Base-by-base conservation (phyloP, 2,113 vertebrate genomes). In the Indri indri region DNA sequence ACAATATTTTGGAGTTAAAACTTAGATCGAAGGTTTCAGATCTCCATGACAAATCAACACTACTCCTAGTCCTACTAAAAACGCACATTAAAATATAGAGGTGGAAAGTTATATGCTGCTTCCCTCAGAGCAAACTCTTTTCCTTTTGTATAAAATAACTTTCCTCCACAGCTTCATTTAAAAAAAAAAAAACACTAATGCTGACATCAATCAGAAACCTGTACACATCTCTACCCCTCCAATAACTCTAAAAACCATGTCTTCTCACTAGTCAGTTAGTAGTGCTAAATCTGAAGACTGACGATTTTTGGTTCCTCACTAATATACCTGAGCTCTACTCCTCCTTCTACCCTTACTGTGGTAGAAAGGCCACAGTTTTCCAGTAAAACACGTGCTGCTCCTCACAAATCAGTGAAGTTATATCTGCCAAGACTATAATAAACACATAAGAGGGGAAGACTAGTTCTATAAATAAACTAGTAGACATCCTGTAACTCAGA, bases 331-430 rank as follows among this genome's bases (percentile, higher is more conserved):
- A 98, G 98, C 77, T 81, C 95, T 0, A 98, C 98, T 37, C 98
- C 99, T 23, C 98, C 99, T 96, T 99, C 99, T 68, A 99, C 99
- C 96, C 99, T 99, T 98, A 99, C 99, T 6, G 99, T 99, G 8
- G 99, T 99, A 92, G 99, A 98, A 97, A 98, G 99, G 81, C 99
- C 99, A 10, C 98, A 99, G 0, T 99, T 99, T 12, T 97, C 99
- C 94, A 98, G 96, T 96, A 96, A 98, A 32, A 76, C 90, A 0
- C 97, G 97, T 65, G n/a, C 90, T 0, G 76, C 92, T 7, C 61
- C 32, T 94, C 22, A 20, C 85, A 96, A 47, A 96, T 77, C 0
- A 97, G 88, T 93, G 95, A 96, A 74, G 42, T 13, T 74, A 4
- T 47, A 74, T 30, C 37, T 96, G 95, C 37, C 59, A 47, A 37